Percentiles rank a stretch among this genome's conserved stretches.
Evolutionary conservation across 92 coral and sea anemone genomes (phyloP).

Genomic region (Anthopleura xanthogrammica): DNA sequence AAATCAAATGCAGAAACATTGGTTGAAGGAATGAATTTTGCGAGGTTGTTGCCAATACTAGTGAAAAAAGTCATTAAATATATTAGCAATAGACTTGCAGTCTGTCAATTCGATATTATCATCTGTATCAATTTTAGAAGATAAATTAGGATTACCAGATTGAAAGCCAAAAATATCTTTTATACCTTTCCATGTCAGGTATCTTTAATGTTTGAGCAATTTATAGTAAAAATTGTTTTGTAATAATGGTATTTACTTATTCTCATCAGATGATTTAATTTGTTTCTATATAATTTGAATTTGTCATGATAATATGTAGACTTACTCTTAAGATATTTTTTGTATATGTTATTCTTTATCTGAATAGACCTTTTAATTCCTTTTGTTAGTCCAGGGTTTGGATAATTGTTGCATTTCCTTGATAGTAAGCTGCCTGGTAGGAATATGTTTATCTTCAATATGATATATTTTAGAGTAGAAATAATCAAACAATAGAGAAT

Average conservation of each 20-base stretch:
- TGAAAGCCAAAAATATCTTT: not conserved
- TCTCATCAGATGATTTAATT: not conserved
- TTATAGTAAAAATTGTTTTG: no score
- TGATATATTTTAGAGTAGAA: not conserved
- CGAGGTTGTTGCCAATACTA: no score
- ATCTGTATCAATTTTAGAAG: not conserved
- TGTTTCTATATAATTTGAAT: not conserved
- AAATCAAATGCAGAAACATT: no score
- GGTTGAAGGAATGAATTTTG: no score
- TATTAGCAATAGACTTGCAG: conserved; percentile 3
- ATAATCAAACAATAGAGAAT: not conserved
- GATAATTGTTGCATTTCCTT: not conserved
- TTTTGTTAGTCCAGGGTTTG: not conserved
- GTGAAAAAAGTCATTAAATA: conserved; percentile 4
- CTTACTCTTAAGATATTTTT: no score
- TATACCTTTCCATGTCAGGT: not conserved
- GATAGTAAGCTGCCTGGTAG: not conserved
- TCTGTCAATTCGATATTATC: conserved; percentile 10
- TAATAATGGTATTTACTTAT: not conserved
- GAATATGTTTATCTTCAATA: not conserved
- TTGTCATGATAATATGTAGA: no score
- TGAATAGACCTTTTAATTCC: not conserved
- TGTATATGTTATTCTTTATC: no score
- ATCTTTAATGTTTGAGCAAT: not conserved
- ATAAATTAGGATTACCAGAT: not conserved